Conservation (phyloP, 2,888 invertebrate genomes). For the Zaprionus bogoriensis region DNA sequence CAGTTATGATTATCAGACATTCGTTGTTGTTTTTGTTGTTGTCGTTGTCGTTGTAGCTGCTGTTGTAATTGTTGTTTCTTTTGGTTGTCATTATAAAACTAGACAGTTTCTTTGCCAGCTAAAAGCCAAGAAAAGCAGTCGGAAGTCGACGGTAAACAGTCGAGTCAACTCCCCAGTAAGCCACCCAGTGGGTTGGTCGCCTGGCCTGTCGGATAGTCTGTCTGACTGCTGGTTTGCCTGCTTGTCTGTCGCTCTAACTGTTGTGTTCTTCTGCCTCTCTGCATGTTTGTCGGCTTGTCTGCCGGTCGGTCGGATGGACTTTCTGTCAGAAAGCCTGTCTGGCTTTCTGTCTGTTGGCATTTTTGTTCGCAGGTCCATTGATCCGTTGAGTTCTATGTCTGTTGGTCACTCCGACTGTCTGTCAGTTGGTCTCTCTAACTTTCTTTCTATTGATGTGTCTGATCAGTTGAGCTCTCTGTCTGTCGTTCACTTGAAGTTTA, state of each 20-base stretch:
- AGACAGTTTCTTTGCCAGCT: constrained; percentile 39
- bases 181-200: constrained; percentile 42
- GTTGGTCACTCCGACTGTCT: too few species aligned
- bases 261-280: not conserved
- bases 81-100: constrained; percentile 33
- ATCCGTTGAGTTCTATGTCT: too few species aligned
- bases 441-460: too few species aligned
- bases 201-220: too few species aligned
- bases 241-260: not conserved
- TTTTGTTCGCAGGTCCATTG: too few species aligned
- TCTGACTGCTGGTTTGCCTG: not conserved
- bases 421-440: too few species aligned
- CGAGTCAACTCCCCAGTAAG: constrained; percentile 32
- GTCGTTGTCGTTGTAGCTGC: constrained; percentile 16
- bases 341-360: not conserved
- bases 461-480: too few species aligned
- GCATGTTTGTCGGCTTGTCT: not conserved
- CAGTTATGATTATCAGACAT: constrained; percentile 70
- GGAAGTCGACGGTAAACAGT: constrained; percentile 14
- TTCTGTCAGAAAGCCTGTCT: not conserved
- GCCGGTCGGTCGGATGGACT: not conserved
- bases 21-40: constrained; percentile 44
- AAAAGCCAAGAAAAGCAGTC: constrained; percentile 29
- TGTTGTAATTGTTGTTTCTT: constrained; percentile 38
- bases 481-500: too few species aligned